Evolutionary conservation across 1,140 invertebrate genomes (phyloP).

Genomic region (Pentalonia nigronervosa): DNA sequence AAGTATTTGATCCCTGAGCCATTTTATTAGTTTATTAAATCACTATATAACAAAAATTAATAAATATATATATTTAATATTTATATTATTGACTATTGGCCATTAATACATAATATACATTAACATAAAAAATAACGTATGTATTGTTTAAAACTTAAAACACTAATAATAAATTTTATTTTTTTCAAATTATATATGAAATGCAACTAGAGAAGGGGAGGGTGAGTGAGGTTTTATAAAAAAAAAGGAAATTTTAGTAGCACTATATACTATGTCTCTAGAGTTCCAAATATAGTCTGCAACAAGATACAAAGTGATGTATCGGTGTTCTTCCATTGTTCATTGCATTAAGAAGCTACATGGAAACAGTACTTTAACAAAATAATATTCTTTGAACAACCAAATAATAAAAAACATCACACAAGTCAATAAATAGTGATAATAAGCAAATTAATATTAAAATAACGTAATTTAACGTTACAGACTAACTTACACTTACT

Average conservation of each 20-base stretch:
- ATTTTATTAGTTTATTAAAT: not conserved
- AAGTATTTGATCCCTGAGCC: constrained; percentile 20
- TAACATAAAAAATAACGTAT: not conserved
- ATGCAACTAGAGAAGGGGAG: not conserved
- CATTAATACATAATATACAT: not conserved
- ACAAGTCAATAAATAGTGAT: not conserved
- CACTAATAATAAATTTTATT: too few relatives aligned
- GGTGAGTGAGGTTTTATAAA: not conserved
- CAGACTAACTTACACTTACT: not conserved
- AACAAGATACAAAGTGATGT: too few relatives aligned
- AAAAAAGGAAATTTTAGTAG: too few relatives aligned
- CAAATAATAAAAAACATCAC: not conserved
- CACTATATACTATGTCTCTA: too few relatives aligned
- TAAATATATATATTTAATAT: not conserved
- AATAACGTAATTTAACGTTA: not conserved
- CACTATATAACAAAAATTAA: constrained; percentile 48
- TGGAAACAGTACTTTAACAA: too few relatives aligned
- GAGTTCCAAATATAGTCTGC: too few relatives aligned
- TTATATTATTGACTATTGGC: not conserved
- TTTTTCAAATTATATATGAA: not conserved
- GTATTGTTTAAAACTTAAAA: not conserved
- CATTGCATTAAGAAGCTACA: too few relatives aligned
- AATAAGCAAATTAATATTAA: not conserved
- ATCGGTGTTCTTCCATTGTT: too few relatives aligned
- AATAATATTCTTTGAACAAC: not conserved